Percentiles rank a stretch among this genome's conserved stretches.
Conservation (phyloP, 1,140 invertebrate species). For the Heliconius melpomene region DNA sequence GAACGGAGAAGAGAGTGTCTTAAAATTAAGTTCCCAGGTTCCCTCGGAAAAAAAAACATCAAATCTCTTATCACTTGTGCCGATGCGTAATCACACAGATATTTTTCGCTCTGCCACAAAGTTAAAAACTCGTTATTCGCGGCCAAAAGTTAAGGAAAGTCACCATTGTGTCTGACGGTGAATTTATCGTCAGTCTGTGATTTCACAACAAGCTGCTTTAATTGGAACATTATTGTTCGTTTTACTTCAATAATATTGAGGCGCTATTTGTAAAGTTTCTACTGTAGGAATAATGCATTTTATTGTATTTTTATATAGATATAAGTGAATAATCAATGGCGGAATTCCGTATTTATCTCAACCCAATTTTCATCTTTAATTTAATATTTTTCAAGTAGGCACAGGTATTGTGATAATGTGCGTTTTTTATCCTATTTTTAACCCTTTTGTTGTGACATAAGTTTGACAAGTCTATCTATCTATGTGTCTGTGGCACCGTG, state of each 20-base stretch:
- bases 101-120: conserved; percentile 79
- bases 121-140: conserved; percentile 80
- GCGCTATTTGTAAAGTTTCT: not conserved
- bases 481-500: too few relatives aligned
- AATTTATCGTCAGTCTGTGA: conserved; percentile 61
- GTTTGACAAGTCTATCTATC: too few relatives aligned
- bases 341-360: not conserved
- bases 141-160: conserved; percentile 71
- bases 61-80: conserved; percentile 27
- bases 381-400: not conserved
- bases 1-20: too few relatives aligned
- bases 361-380: not conserved
- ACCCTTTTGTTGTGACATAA: too few relatives aligned
- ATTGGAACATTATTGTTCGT: conserved; percentile 45
- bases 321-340: not conserved
- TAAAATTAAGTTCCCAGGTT: too few relatives aligned
- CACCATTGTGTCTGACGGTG: conserved; percentile 66
- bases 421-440: too few relatives aligned
- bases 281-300: not conserved
- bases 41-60: too few relatives aligned
- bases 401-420: too few relatives aligned
- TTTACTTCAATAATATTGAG: not conserved
- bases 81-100: conserved; percentile 58
- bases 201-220: conserved; percentile 47
- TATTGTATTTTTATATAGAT: not conserved